Evolutionary conservation across 2,113 vertebrate genomes (phyloP).

Genomic region (Notothenia rossii): DNA sequence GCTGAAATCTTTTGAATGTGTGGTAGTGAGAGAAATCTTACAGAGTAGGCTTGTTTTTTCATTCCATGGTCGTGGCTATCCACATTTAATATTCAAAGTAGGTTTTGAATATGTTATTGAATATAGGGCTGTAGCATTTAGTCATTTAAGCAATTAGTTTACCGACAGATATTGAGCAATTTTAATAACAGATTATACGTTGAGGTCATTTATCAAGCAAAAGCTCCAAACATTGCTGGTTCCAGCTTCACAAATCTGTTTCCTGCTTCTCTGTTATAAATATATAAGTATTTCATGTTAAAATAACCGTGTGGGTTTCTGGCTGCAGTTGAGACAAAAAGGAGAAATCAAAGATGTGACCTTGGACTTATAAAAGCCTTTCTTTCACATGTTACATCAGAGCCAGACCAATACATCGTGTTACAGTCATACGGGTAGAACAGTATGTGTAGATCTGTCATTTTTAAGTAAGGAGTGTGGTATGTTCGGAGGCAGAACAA

Average conservation of each 20-base stretch:
- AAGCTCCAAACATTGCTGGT: not conserved
- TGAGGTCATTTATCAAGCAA: not conserved
- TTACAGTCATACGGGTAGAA: not conserved
- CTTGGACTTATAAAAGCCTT: not conserved
- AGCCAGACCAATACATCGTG: not conserved
- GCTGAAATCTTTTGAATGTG: not conserved
- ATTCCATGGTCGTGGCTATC: not conserved
- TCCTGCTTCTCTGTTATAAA: not conserved
- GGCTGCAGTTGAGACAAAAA: not conserved
- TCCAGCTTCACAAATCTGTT: not conserved
- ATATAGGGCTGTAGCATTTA: not conserved
- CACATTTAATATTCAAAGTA: not conserved
- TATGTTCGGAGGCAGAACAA: not conserved
- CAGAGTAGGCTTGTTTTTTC: not conserved
- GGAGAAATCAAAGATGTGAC: not conserved
- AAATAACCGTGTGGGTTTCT: not conserved
- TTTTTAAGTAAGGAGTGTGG: not conserved
- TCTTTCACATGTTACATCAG: not conserved
- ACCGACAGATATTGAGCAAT: not conserved
- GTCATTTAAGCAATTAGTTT: conserved; percentile 4
- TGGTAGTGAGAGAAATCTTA: not conserved
- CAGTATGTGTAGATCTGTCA: not conserved
- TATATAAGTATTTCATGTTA: not conserved
- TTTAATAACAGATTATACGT: not conserved
- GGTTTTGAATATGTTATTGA: not conserved